Conservation (phyloP, 1,140 invertebrate species). For the Rhagoletis zephyria region DNA sequence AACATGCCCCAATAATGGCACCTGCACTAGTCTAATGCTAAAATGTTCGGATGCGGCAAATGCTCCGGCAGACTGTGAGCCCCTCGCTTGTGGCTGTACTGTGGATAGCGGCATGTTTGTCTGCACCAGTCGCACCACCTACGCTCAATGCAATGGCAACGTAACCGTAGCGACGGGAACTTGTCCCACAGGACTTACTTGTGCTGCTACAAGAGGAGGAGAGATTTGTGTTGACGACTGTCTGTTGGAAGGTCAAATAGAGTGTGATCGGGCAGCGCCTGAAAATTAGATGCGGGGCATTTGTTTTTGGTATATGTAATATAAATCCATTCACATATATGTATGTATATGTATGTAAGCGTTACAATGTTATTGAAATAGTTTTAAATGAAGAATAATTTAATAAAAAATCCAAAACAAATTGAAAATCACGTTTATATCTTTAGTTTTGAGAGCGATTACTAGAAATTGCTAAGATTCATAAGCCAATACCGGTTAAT, state of each 20-base stretch:
- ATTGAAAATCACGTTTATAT: too few relatives aligned
- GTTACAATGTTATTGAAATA: too few relatives aligned
- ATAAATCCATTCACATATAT: too few relatives aligned
- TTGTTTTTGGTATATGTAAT: too few relatives aligned
- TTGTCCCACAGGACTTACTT: background rate
- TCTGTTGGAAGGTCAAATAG: background rate
- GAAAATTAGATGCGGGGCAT: background rate
- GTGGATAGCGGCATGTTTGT: background rate
- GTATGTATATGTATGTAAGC: too few relatives aligned
- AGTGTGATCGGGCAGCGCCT: background rate
- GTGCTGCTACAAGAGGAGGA: background rate
- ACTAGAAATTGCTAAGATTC: too few relatives aligned
- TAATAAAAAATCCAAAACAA: too few relatives aligned
- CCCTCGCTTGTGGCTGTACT: background rate
- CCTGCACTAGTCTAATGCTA: background rate
- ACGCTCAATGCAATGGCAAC: constrained; percentile 16
- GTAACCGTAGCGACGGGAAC: background rate
- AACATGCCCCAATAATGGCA: background rate
- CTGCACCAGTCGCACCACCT: constrained; percentile 34
- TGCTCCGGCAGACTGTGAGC: background rate
- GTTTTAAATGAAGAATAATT: too few relatives aligned
- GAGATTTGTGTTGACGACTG: constrained; percentile 30
- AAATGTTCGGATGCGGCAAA: background rate
- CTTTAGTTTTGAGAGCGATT: too few relatives aligned
- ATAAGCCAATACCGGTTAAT: too few relatives aligned